phyloP scores from a whole-genome alignment of 1,140 invertebrate genomes.

The Drosophila lacertosa region DNA sequence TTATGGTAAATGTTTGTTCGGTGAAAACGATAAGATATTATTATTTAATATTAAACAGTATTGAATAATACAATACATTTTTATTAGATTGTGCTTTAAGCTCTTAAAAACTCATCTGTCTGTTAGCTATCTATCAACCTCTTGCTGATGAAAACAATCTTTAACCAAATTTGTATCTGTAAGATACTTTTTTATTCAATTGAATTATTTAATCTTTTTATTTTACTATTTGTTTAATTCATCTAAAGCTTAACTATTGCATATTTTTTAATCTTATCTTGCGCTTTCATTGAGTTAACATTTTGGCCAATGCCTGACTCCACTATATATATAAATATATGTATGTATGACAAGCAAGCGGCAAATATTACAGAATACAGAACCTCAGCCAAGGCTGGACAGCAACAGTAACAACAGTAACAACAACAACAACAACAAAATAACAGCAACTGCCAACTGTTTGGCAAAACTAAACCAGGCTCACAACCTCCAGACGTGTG shows the following conservation, averaged over 20 bases:
- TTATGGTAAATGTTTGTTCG: background rate
- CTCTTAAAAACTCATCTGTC: too few species aligned
- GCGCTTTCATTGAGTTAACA: conserved; percentile 56
- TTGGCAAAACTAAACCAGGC: conserved; percentile 78
- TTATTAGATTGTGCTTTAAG: too few species aligned
- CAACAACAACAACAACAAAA: conserved; percentile 33
- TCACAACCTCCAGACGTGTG: conserved; percentile 68
- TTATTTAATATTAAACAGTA: too few species aligned
- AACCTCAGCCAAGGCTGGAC: conserved; percentile 57
- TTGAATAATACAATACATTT: too few species aligned
- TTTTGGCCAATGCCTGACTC: conserved; percentile 34
- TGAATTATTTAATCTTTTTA: too few species aligned
- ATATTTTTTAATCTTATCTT: conserved; percentile 1
- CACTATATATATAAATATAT: conserved; percentile 56
- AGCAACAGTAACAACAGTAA: conserved; percentile 16
- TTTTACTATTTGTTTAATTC: background rate
- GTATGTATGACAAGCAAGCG: conserved; percentile 57
- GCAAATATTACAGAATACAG: conserved; percentile 57
- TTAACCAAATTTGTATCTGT: too few species aligned
- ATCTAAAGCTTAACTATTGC: background rate
- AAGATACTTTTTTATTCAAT: too few species aligned
- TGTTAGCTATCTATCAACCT: too few species aligned
- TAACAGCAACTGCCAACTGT: conserved; percentile 60
- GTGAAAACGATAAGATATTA: too few species aligned
- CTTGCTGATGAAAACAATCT: too few species aligned